Base-by-base conservation (phyloP, 2,113 vertebrate species). In the Ellobius talpinus region DNA sequence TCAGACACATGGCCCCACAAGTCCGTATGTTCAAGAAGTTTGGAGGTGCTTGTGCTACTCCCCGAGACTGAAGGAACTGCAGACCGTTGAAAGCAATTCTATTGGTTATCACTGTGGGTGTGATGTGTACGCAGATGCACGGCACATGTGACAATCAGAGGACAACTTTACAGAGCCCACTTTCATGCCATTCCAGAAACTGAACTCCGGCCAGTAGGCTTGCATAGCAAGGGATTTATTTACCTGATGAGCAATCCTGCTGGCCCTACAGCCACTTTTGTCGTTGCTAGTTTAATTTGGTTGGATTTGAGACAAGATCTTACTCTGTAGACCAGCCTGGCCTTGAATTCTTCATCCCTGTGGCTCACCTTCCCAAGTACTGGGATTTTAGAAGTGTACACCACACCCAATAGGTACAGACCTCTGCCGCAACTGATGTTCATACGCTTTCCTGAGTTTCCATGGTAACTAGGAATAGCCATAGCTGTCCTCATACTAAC, bases 401-500 rank as follows among this genome's bases (percentile, higher is more conserved):
- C 5, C 55, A 90, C n/a, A 36, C 23, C 12, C 21, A 74, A 14
- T 42, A 84, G 58, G 76, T 65, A 50, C 14, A 81, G 45, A 93
- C n/a, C 19, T 85, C 94, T 89, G 89, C 79, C 1, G 0, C 68
- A 74, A 42, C 24, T 31, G 21, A 36, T 63, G 11, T 78, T 70
- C 63, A 17, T 33, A 96, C 12, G 91, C 66, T 19, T 84, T 74
- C 65, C 73, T 21, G 36, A 47, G 45, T 97, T 96, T 92, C 88
- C 94, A 95, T 97, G 81, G 94, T 73, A 95, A 95, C 97, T 68
- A 29, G 55, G 72, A 97, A 87, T 63, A 52, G 45, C 23, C 33
- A n/a, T 50, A 33, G 12, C 45, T 5, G 1, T 55, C 2, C 1
- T 23, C 26, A 68, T 58, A 45, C 76, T 61, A 91, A 78, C 36